A percentile compares a stretch with the other conserved stretches of the same genome.
Conservation (phyloP, 2,888 invertebrate species). For the Cheilosia scutellata region DNA sequence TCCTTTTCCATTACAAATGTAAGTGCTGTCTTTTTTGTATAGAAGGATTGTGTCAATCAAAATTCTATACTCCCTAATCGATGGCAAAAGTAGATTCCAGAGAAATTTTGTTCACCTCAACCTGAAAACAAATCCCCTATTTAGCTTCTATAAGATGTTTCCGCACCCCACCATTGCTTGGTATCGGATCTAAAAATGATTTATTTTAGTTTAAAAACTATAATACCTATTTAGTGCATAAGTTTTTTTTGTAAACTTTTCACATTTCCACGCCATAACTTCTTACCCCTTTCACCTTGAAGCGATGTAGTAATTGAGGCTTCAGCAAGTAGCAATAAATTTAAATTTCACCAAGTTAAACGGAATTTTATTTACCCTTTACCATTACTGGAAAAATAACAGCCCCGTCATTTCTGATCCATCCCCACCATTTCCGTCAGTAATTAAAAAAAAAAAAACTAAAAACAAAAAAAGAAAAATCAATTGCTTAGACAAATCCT, state of each 20-base stretch:
- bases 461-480: neutral
- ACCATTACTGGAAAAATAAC: neutral
- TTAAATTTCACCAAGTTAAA: slow-evolving; percentile 37
- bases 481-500: slow-evolving; percentile 33
- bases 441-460: neutral
- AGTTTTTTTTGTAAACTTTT: slow-evolving; percentile 13
- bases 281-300: slow-evolving; percentile 1
- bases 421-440: neutral
- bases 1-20: no score
- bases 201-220: slow-evolving; percentile 33
- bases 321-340: slow-evolving; percentile 25
- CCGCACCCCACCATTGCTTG: neutral
- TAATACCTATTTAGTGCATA: slow-evolving; percentile 15
- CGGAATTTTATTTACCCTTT: neutral
- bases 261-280: slow-evolving; percentile 20
- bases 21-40: no score
- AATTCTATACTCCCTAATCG: no score
- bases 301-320: neutral
- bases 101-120: neutral
- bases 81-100: no score
- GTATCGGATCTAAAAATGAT: slow-evolving; percentile 27
- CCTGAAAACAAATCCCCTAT: neutral
- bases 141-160: neutral
- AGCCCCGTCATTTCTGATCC: neutral
- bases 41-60: no score